Conservation (phyloP, 2,888 invertebrate species). For the Pediacus dermestoides region DNA sequence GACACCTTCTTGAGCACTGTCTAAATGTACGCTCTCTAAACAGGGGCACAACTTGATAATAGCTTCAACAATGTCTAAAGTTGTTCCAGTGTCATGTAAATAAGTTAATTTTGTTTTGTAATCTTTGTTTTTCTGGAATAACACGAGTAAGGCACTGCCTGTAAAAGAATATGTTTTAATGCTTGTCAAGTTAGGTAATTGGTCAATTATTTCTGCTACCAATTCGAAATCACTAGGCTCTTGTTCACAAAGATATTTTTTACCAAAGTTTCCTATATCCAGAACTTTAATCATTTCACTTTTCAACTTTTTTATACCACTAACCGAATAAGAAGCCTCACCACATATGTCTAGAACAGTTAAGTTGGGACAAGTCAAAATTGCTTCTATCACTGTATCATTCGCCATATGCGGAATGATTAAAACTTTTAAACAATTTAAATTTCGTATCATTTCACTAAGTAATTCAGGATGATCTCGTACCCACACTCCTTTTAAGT, state of each 20-base stretch:
- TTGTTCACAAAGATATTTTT: conserved; percentile 61
- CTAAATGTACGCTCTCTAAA: conserved; percentile 63
- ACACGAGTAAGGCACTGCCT: conserved; percentile 59
- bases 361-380: conserved; percentile 56
- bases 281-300: conserved; percentile 59
- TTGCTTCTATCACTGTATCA: conserved; percentile 62
- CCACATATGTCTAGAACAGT: conserved; percentile 66
- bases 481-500: conserved; percentile 71
- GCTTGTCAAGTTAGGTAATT: conserved; percentile 62
- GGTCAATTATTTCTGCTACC: conserved; percentile 60
- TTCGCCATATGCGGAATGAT: conserved; percentile 69
- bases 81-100: conserved; percentile 63
- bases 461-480: conserved; percentile 64
- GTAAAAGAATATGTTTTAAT: conserved; percentile 67
- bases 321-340: conserved; percentile 65
- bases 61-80: conserved; percentile 56
- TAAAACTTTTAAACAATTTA: conserved; percentile 58
- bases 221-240: conserved; percentile 48
- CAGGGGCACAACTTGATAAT: conserved; percentile 60
- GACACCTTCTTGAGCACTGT: conserved; percentile 52
- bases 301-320: conserved; percentile 59
- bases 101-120: conserved; percentile 65
- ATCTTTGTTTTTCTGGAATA: conserved; percentile 54
- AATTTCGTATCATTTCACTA: conserved; percentile 58
- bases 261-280: conserved; percentile 68